phyloP scores from a whole-genome alignment of 2,113 vertebrate genomes.

The Capreolus pygargus region DNA sequence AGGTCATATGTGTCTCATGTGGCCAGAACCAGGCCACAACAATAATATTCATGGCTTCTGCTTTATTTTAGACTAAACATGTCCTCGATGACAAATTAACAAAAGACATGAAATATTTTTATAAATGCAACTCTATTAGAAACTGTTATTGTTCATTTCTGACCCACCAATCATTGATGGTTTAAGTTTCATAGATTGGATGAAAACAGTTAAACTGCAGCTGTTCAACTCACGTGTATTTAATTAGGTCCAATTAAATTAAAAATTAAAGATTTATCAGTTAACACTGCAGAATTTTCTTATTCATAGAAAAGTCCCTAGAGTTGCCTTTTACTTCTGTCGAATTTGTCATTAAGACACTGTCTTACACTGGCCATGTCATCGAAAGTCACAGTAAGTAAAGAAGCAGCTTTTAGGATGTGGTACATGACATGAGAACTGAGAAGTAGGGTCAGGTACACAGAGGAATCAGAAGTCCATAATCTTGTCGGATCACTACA shows the following conservation, averaged over 20 bases:
- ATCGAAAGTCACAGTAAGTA: neutral
- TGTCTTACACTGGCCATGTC: neutral
- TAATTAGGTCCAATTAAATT: neutral
- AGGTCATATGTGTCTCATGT: neutral
- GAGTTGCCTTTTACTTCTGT: neutral
- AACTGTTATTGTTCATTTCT: slow-evolving; percentile 10
- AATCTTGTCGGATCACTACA: neutral
- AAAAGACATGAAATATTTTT: slow-evolving; percentile 44
- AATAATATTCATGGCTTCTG: slow-evolving; percentile 18
- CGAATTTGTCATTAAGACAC: neutral
- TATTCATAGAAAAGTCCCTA: neutral
- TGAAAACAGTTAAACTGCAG: neutral
- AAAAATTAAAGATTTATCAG: neutral
- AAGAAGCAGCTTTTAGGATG: neutral
- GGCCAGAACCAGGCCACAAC: slow-evolving; percentile 27
- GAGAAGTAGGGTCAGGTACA: neutral
- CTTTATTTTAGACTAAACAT: slow-evolving; percentile 58
- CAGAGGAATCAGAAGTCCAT: neutral
- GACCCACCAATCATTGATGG: neutral
- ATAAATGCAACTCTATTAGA: slow-evolving; percentile 9
- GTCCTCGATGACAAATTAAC: slow-evolving; percentile 52
- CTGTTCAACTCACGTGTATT: neutral
- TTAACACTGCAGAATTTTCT: neutral
- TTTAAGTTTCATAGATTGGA: neutral
- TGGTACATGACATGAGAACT: neutral